Evolutionary conservation across 2,888 invertebrate genomes (phyloP), one percentile per base, ranked within the genome.

Genomic region (Hemistola chrysoprasaria): DNA sequence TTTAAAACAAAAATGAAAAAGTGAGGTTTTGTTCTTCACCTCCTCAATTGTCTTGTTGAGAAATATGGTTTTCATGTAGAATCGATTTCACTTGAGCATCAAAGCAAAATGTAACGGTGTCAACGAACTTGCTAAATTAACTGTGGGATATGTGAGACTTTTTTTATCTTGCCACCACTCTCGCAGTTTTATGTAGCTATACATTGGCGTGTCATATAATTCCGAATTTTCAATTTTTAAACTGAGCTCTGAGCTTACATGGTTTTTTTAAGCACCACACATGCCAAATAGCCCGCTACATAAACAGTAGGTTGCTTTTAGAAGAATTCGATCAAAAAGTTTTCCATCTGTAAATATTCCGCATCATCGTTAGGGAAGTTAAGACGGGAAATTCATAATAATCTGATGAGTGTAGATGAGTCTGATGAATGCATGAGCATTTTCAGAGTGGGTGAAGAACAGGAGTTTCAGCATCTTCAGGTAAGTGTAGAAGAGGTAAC

Each of bases 121-220:
- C 27, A 4, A 27, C 16, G 2, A 27, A n/a, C 8, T 11, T n/a
- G 7, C 27, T 3, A 27, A 6, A 27, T 27, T 11, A 1, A 27
- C 3, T 11, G 27, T 27, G 2, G 27, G 27, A 36, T 41, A 36
- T 22, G 35, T 41, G 20, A 41, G 34, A 21, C 35, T 40, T 33
- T 25, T 30, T 35, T 35, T 41, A 7, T 41, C 30, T 41, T 41
- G 35, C 35, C 27, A 27, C 11, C 11, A 27, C 27, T 26, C 10
- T 11, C 43, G 43, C 16, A 43, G 29, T 43, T 39, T 32, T 22
- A 39, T 44, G 39, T 44, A 43, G 5, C 11, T 11, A 11, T 27
- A 27, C 8, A 11, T 6, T 27, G 11, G 2, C 16, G n/a, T 5
- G 7, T 11, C 27, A 11, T 3, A 11, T 11, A 27, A 5, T 11